phyloP scores from a whole-genome alignment of 2,888 invertebrate genomes.

The Habroteleia sp. region DNA sequence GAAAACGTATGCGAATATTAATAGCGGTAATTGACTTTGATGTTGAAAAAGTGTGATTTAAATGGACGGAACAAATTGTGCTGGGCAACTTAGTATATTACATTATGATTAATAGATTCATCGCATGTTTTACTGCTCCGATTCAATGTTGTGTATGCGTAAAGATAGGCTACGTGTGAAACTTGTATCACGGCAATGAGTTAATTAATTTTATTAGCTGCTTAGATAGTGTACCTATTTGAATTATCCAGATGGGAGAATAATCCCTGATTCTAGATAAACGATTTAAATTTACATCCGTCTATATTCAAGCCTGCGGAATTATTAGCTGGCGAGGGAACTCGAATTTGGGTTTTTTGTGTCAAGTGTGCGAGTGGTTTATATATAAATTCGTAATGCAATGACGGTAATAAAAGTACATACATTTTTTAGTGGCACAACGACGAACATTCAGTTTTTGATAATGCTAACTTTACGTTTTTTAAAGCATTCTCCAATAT shows the following conservation, averaged over 20 bases:
- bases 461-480: too few species aligned
- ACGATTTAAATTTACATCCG: constrained; percentile 20
- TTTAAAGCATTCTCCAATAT: too few species aligned
- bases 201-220: constrained; percentile 59
- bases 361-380: too few species aligned
- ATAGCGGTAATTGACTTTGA: constrained; percentile 53
- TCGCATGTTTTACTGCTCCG: constrained; percentile 54
- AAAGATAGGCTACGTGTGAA: constrained; percentile 51
- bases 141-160: constrained; percentile 22
- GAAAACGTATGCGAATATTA: constrained; percentile 46
- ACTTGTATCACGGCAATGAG: constrained; percentile 48
- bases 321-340: too few species aligned
- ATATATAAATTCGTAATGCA: too few species aligned
- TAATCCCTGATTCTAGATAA: constrained; percentile 41
- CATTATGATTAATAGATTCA: constrained; percentile 62
- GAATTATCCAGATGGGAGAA: constrained; percentile 49
- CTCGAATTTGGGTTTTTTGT: too few species aligned
- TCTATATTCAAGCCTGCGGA: too few species aligned
- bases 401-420: too few species aligned
- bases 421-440: too few species aligned
- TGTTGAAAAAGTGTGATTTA: constrained; percentile 55
- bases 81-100: constrained; percentile 36
- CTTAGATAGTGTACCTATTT: constrained; percentile 47
- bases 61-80: constrained; percentile 57
- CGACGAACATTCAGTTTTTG: too few species aligned